phyloP scores from a whole-genome alignment of 2,888 invertebrate species.

The Melangyna quadrimaculata region DNA sequence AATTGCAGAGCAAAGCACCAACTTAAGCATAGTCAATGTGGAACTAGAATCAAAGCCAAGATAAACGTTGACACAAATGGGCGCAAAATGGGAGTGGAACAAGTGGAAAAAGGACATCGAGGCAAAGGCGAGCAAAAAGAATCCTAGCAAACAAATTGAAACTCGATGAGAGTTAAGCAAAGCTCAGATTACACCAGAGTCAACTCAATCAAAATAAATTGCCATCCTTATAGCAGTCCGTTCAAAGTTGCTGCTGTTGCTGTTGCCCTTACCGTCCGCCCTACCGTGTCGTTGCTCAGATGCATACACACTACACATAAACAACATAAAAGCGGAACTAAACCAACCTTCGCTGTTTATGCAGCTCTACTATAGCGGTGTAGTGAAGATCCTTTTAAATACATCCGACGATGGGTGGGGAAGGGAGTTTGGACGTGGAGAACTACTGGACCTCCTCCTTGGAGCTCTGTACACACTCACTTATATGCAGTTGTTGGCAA shows the following conservation, averaged over 20 bases:
- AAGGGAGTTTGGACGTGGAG: too few species aligned
- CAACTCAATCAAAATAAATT: constrained; percentile 72
- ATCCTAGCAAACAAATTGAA: constrained; percentile 66
- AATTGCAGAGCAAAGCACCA: constrained; percentile 20
- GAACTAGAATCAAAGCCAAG: constrained; percentile 42
- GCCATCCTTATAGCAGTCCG: constrained; percentile 60
- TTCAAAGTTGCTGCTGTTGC: not conserved
- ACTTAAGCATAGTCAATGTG: not conserved
- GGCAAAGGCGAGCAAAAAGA: constrained; percentile 27
- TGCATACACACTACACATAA: not conserved
- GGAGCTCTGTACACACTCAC: constrained; percentile 1
- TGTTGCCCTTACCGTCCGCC: not conserved
- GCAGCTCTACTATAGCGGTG: constrained; percentile 17
- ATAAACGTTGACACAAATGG: constrained; percentile 59
- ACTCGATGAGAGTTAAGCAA: constrained; percentile 72
- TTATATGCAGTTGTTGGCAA: constrained; percentile 34
- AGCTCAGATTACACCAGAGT: constrained; percentile 72
- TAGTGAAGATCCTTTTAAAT: constrained; percentile 58
- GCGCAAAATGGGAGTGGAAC: constrained; percentile 7
- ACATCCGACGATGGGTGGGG: constrained; percentile 11
- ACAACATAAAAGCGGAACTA: not conserved
- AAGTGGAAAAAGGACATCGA: constrained; percentile 17
- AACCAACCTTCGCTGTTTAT: constrained; percentile 2
- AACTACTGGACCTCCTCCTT: not conserved
- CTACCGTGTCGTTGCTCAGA: not conserved